These are phyloP conservation scores for Hirtodrosophila trivittata DNA, from an alignment of 2,888 invertebrate species.

Conservation along the genomic window DNA sequence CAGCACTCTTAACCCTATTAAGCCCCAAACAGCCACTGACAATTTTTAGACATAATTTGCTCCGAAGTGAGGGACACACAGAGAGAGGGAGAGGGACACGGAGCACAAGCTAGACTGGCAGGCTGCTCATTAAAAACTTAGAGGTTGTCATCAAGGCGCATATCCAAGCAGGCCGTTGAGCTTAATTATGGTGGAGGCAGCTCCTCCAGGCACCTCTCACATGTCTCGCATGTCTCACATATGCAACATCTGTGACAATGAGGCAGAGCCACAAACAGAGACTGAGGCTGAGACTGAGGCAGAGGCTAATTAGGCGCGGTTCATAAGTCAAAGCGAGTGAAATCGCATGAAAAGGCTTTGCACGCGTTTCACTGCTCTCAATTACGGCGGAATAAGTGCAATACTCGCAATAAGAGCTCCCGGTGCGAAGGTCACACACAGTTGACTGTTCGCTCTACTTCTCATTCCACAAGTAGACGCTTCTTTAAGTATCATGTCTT, in stretches of 20 bases:
- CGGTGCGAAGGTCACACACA: slow-evolving; percentile 36
- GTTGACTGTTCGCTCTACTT: slow-evolving; percentile 18
- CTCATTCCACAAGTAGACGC: slow-evolving; percentile 12
- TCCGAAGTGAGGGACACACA: slow-evolving; percentile 12
- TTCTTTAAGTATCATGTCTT: too few species aligned
- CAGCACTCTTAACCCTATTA: slow-evolving; percentile 64
- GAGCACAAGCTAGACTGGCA: slow-evolving; percentile 1
- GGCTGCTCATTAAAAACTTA: slow-evolving; percentile 71
- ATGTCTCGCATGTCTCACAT: slow-evolving; percentile 18
- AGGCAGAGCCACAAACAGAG: too few species aligned
- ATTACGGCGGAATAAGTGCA: slow-evolving; percentile 45
- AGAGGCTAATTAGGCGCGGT: slow-evolving; percentile 72
- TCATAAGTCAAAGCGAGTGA: slow-evolving; percentile 62
- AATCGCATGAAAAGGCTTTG: slow-evolving; percentile 27
- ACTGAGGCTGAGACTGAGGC: too few species aligned
- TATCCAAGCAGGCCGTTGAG: slow-evolving; percentile 43
- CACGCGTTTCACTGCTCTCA: slow-evolving; percentile 39
- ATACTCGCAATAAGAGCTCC: slow-evolving; percentile 16
- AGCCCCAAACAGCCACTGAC: slow-evolving; percentile 46
- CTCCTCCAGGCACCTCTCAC: too few species aligned
- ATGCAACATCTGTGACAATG: slow-evolving; percentile 53
- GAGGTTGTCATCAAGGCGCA: slow-evolving; percentile 63
- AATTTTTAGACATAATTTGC: slow-evolving; percentile 62
- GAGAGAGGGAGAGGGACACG: slow-evolving; percentile 3
- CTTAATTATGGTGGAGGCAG: slow-evolving; percentile 63